Evolutionary conservation across 2,888 invertebrate genomes (phyloP), one percentile per base, ranked within the genome.

Genomic region (Drosophila austrosaltans): DNA sequence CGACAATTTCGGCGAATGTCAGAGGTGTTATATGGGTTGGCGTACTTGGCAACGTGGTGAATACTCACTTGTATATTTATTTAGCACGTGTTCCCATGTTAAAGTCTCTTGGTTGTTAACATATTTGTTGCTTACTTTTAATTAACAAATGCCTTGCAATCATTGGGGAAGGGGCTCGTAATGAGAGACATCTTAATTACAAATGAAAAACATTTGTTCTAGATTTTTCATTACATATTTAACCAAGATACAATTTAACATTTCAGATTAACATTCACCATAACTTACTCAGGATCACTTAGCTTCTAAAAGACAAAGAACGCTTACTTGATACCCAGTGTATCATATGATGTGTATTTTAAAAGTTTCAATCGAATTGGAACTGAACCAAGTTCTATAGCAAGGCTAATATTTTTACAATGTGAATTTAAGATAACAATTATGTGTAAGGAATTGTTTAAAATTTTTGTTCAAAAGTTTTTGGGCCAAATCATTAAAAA

Each of bases 51-150:
- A 74, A 76, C 72, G 76, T 77, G 75, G 77, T 56, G 85, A 85
- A 76, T 87, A 48, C 48, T 48, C 36, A 36, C 36, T 48, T 22
- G 22, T 25, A 25, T 48, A 57, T 57, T 85, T 87, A 72, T 76
- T 82, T 85, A 87, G 78, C 82, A 85, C 86, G 82, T 82, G 86
- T 69, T 82, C 68, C 60, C 66, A 62, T 66, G 66, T 66, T 57
- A 56, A 40, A 66, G 66, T 42, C 53, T 39, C 48, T 2, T 61
- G 54, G 53, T 7, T 44, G 16, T 53, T 44, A 60, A 75, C 70
- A 63, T 71, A 85, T 78, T 76, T 80, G 81, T 69, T 77, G 74
- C 88, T 75, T 86, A 68, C 77, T 81, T 88, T 88, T 88, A 88
- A 84, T 88, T 84, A 84, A 82, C 81, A 83, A 84, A 84, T 88